Evolutionary conservation across 37 sponge, comb jelly and placozoan genomes (phyloP), one percentile per base, ranked within the genome.

Genomic region (Tethya wilhelma): DNA sequence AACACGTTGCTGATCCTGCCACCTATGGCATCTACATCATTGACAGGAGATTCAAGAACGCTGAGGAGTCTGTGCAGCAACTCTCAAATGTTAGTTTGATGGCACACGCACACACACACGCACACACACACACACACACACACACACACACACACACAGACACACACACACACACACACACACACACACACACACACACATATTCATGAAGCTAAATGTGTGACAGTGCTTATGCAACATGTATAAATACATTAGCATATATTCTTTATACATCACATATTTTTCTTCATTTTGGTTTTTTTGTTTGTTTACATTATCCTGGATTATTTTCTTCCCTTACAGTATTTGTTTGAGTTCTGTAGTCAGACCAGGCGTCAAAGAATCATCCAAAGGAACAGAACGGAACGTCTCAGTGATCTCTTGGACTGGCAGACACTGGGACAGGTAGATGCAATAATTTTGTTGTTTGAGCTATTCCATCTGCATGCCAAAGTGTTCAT

Each of bases 1-100:
- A 94, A 36, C 94, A 98, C 69, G 93, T 98, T 2, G 86, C 94
- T 9, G 93, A 96, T 46, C 99, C 99, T 25, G 59, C 87, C 39
- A 83, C 93, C 41, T 98, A 98, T 57, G 99, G 99, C 17, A 93
- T 98, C 67, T 98, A 98, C 89, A 98, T 98, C 60, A 86, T 98
- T 26, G 99, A 98, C 71, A 67, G 99, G 25, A 68, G 94, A 41
- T 86, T 84, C 73, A 91, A 92, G 71, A 70, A 71, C 58, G 79
- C 85, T 0, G 97, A 89, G 22, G 95, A 91, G 42, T 94, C 96
- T 9, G 83, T 97, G 1, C 90, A 94, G 56, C 95, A 97, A 79
- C 81, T 97, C 44, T 60, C 97, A 0, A 75, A 89, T 67, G 94
- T 94, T 44, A 83, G 93, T 12, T n/a, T 12, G 26, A 12, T n/a